A percentile compares a stretch with the other conserved stretches of the same genome.
Conservation (phyloP, 2,797 vertebrate species). For the Sebastes matsubarae region DNA sequence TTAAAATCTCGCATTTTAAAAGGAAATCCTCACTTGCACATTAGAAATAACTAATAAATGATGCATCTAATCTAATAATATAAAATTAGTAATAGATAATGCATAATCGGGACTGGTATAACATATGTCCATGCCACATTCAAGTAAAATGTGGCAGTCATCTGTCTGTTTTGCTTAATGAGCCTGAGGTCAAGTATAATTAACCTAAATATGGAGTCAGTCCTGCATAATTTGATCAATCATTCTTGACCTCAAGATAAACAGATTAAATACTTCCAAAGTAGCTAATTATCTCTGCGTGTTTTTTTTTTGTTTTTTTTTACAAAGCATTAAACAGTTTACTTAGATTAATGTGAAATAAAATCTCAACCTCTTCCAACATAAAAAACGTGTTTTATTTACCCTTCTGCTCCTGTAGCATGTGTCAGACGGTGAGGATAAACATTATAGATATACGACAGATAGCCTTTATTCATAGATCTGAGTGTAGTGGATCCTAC, state of each 20-base stretch:
- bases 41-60: not conserved
- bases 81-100: not conserved
- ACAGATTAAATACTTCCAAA: conserved; percentile 2
- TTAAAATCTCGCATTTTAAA: not conserved
- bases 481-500: not conserved
- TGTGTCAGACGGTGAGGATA: not conserved
- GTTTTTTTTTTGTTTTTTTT: not conserved
- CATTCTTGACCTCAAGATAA: conserved; percentile 30
- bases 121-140: not conserved
- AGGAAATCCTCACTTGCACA: not conserved
- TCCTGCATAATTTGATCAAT: conserved; percentile 1
- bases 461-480: not conserved
- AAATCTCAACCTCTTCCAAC: not conserved
- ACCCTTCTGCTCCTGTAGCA: not conserved
- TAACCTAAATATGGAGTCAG: conserved; percentile 46
- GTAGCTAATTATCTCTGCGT: conserved; percentile 8
- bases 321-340: not conserved
- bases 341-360: not conserved
- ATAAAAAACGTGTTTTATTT: not conserved
- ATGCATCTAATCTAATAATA: not conserved
- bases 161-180: conserved; percentile 40
- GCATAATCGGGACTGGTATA: not conserved
- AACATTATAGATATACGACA: not conserved
- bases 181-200: conserved; percentile 30
- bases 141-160: not conserved